Evolutionary conservation across 2,888 invertebrate genomes (phyloP).

Genomic region (Caenorhabditis zanzibari): DNA sequence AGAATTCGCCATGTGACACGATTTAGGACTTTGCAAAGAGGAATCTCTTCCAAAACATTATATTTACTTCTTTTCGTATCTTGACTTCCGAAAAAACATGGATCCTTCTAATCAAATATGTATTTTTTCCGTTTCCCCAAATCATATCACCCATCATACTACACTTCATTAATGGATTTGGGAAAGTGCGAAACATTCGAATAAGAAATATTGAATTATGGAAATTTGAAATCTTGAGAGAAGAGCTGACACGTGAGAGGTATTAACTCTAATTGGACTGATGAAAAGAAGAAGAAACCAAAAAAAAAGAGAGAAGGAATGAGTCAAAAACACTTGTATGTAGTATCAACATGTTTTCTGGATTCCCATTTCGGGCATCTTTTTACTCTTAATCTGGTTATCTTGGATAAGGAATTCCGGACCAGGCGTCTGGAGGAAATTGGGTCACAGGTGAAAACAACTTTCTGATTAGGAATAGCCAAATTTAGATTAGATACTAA

Average conservation of each 20-base stretch:
- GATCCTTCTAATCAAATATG: slow-evolving; percentile 2
- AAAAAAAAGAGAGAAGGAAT: slow-evolving; percentile 19
- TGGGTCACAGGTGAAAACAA: not conserved
- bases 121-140: slow-evolving; percentile 23
- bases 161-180: slow-evolving; percentile 1
- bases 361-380: slow-evolving; percentile 11
- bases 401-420: not conserved
- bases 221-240: slow-evolving; percentile 15
- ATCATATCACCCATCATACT: slow-evolving; percentile 11
- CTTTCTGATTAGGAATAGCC: not conserved
- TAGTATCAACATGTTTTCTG: slow-evolving; percentile 26
- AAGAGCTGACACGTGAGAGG: not conserved
- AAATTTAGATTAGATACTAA: not conserved
- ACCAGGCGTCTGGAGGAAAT: not conserved
- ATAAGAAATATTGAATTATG: slow-evolving; percentile 23
- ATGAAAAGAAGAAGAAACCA: slow-evolving; percentile 16
- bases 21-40: slow-evolving; percentile 28
- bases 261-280: slow-evolving; percentile 39
- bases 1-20: slow-evolving; percentile 11
- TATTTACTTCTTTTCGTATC: slow-evolving; percentile 15
- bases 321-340: slow-evolving; percentile 50
- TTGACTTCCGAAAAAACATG: slow-evolving; percentile 13
- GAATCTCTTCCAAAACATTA: slow-evolving; percentile 21
- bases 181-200: slow-evolving; percentile 10
- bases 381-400: slow-evolving; percentile 16